Evolutionary conservation across 2,113 vertebrate genomes (phyloP), one percentile per base, ranked within the genome.

Genomic region (Herpailurus yagouaroundi): DNA sequence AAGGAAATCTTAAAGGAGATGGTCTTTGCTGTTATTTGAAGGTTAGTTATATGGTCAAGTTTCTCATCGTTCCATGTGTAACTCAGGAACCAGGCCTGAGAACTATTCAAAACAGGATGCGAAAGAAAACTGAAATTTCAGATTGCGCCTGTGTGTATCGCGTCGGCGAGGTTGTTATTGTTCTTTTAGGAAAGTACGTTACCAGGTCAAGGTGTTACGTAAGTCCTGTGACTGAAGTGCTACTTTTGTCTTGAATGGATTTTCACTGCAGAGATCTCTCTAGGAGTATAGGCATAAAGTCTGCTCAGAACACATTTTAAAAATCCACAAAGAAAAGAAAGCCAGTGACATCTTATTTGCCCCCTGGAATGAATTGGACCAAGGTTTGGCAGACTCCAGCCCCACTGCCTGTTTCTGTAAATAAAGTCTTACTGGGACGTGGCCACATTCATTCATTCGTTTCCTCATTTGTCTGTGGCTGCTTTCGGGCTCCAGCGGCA

Each of bases 1-100:
- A 99, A 69, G 99, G 99, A 83, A 99, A 99, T 98, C 99, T 99
- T 94, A 99, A 99, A 98, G 99, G 99, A 94, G 99, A 99, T 23
- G 99, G 99, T 12, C 99, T 99, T 93, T 99, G 99, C 98, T 99
- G 99, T 98, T 99, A 99, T 97, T 99, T 99, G 19, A 99, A 99
- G 99, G 99, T 99, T n/a, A 96, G 99, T 98, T 97, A 33, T 92
- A 8, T 81, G 4, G 52, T 92, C 48, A 86, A 69, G 45, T 96
- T 77, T 94, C 36, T 86, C 36, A 0, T 81, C 23, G 73, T 64
- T 89, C 45, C 19, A 25, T 31, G 95, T 96, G 71, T 60, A 92
- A 84, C 45, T 91, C 63, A 64, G 73, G 57, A 82, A 81, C n/a
- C 33, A 92, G 50, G 57, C 45, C 16, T 15, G 29, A 82, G 50